These are phyloP conservation scores for Theretra japonica DNA, from an alignment of 2,888 invertebrate genomes.

Conservation along the genomic window DNA sequence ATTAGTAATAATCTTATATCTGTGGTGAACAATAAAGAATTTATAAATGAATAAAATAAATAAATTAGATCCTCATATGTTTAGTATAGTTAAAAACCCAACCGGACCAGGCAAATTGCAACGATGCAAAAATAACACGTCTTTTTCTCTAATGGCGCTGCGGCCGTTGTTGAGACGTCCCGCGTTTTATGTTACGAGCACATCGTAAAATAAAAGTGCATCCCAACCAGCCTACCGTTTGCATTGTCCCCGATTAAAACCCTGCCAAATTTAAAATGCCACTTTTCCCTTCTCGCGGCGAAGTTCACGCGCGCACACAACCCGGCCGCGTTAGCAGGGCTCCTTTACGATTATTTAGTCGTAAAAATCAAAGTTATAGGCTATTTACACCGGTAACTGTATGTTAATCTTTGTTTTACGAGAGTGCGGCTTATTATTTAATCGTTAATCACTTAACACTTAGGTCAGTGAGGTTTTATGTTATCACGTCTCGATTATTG, in stretches of 20 bases:
- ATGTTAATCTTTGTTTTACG: constrained; percentile 85
- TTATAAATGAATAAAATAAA: no score
- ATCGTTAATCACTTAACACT: constrained; percentile 81
- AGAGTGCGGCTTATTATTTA: constrained; percentile 81
- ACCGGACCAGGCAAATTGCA: background rate
- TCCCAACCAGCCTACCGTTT: constrained; percentile 78
- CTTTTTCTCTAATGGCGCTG: constrained; percentile 56
- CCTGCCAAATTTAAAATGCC: constrained; percentile 59
- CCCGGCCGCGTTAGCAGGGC: constrained; percentile 69
- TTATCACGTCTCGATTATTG: constrained; percentile 30
- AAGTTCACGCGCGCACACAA: constrained; percentile 52
- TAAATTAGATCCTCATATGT: background rate
- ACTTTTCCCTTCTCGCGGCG: constrained; percentile 37
- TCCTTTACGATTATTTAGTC: constrained; percentile 86
- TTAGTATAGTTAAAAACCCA: background rate
- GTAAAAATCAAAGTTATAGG: constrained; percentile 86
- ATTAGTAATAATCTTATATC: no score
- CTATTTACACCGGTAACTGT: constrained; percentile 84
- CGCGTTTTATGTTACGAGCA: constrained; percentile 81
- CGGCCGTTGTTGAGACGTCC: constrained; percentile 81
- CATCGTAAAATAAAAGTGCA: constrained; percentile 84
- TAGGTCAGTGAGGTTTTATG: constrained; percentile 56
- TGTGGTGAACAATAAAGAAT: no score
- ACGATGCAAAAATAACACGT: constrained; percentile 32
- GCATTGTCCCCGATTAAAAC: constrained; percentile 79